Conservation (phyloP, 2,797 vertebrate genomes). For the Peromyscus attwateri region DNA sequence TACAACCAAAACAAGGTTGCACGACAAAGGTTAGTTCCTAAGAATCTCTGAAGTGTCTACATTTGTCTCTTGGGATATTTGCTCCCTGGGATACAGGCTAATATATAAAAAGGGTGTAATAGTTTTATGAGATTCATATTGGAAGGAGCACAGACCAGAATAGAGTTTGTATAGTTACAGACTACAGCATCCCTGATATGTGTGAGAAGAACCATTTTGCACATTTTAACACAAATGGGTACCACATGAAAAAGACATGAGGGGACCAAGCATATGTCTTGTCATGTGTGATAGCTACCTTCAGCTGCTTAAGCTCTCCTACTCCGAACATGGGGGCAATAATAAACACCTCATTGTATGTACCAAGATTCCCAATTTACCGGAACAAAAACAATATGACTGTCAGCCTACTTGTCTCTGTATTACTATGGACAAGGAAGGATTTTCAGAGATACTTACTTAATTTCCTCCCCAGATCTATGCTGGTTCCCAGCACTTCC, state of each 20-base stretch:
- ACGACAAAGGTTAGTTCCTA: neutral
- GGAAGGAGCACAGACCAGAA: neutral
- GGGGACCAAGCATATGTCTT: neutral
- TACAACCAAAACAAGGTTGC: neutral
- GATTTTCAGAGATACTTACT: neutral
- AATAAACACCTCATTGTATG: neutral
- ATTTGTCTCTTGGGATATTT: neutral
- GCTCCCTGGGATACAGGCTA: neutral
- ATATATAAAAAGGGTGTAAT: neutral
- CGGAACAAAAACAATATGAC: neutral
- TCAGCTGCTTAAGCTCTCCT: neutral
- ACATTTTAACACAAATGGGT: neutral
- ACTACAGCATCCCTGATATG: neutral
- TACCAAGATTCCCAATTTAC: neutral
- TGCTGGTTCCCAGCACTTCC: fast-evolving
- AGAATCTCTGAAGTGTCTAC: neutral
- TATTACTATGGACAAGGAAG: neutral
- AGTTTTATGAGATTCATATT: neutral
- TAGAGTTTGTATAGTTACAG: neutral
- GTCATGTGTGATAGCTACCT: neutral
- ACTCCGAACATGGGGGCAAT: neutral
- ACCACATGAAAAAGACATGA: neutral
- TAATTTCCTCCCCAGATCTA: neutral
- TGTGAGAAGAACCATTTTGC: neutral
- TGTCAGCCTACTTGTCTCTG: neutral